Percentiles rank a stretch among this genome's conserved stretches.
Conservation (phyloP, 2,797 vertebrate genomes). For the Esox masquinongy region DNA sequence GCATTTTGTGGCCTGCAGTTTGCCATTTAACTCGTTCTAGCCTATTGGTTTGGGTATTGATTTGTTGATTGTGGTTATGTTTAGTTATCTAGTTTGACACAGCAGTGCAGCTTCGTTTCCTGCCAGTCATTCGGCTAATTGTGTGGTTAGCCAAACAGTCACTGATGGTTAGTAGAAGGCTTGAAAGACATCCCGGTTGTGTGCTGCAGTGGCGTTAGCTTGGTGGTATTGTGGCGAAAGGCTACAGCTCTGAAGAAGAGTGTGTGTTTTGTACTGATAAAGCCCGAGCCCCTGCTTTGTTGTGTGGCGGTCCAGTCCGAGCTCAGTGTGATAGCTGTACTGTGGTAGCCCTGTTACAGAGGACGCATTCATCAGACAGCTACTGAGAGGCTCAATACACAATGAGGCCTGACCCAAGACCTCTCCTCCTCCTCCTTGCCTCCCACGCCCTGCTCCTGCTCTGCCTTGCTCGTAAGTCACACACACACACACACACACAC, state of each 20-base stretch:
- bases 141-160: neutral
- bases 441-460: slow-evolving; percentile 53
- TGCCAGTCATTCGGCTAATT: neutral
- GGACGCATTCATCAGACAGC: slow-evolving; percentile 50
- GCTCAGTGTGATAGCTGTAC: slow-evolving; percentile 31
- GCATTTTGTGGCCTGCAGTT: neutral
- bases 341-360: slow-evolving; percentile 41
- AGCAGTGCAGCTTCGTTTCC: neutral
- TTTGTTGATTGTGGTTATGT: neutral
- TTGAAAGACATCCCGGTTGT: neutral
- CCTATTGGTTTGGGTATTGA: neutral
- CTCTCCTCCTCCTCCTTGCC: slow-evolving; percentile 63
- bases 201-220: neutral
- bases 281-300: neutral
- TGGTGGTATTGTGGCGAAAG: neutral
- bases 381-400: slow-evolving; percentile 63
- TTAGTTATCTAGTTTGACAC: neutral
- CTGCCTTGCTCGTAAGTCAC: slow-evolving; percentile 54
- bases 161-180: neutral
- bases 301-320: slow-evolving; percentile 36
- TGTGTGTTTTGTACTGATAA: neutral
- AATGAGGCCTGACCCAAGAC: slow-evolving; percentile 73
- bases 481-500: slow-evolving; percentile 1
- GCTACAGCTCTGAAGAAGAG: neutral
- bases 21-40: neutral